Evolutionary conservation across 2,113 vertebrate genomes (phyloP).

Genomic region (Chloropsis cyanopogon): DNA sequence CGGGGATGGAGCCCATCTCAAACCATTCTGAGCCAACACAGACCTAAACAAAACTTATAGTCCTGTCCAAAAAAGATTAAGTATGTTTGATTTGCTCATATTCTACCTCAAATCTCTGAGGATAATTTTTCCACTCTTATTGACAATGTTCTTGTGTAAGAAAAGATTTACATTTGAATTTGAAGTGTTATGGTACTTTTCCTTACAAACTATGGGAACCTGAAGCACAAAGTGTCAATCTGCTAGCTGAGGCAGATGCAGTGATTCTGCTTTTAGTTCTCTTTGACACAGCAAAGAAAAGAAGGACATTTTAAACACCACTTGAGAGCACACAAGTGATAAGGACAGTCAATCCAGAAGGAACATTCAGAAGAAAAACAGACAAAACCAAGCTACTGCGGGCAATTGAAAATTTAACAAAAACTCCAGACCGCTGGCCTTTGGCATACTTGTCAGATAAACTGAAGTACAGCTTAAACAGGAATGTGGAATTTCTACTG

Average conservation of each 20-base stretch:
- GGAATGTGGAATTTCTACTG: background rate
- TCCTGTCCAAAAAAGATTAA: background rate
- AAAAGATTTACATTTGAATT: conserved; percentile 28
- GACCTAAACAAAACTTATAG: background rate
- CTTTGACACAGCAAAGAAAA: background rate
- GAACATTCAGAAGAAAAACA: background rate
- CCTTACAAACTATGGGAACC: background rate
- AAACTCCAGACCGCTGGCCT: background rate
- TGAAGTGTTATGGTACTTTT: background rate
- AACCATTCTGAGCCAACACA: background rate
- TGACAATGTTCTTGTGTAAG: background rate
- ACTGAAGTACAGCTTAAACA: background rate
- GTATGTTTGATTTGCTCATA: background rate
- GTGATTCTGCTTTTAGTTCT: background rate
- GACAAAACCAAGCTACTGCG: background rate
- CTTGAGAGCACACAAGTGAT: background rate
- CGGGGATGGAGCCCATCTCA: background rate
- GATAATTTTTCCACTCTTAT: background rate
- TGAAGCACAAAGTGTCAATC: background rate
- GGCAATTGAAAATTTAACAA: background rate
- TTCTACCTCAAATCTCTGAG: background rate
- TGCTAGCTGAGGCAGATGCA: background rate
- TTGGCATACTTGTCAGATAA: accelerated
- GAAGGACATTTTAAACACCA: background rate
- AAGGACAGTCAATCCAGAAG: background rate